phyloP scores from a whole-genome alignment of 2,797 vertebrate species.

The Gallinago stenura region DNA sequence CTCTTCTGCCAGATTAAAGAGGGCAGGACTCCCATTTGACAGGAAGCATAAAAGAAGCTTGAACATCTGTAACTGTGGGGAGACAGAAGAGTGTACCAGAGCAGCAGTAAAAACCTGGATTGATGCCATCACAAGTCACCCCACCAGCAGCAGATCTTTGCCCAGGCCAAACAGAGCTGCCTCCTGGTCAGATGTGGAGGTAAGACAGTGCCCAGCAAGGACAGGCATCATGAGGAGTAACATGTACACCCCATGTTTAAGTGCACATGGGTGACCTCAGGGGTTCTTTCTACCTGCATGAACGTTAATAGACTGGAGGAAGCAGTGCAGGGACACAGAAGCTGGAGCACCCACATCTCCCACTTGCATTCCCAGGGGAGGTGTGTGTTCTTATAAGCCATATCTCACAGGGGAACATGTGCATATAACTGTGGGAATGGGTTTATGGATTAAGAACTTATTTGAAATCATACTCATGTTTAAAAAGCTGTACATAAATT shows the following conservation, averaged over 20 bases:
- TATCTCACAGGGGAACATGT: accelerated
- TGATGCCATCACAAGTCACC: not conserved
- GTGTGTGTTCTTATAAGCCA: accelerated
- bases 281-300: not conserved
- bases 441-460: not conserved
- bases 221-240: not conserved
- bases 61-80: not conserved
- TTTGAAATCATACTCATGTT: not conserved
- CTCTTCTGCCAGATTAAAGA: not conserved
- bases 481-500: not conserved
- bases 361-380: not conserved
- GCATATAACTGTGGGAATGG: accelerated
- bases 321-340: accelerated
- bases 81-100: not conserved
- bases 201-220: not conserved
- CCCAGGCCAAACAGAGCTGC: not conserved
- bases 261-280: accelerated
- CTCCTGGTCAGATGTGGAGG: accelerated
- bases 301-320: accelerated
- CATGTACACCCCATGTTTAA: accelerated
- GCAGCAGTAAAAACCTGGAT: not conserved
- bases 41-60: not conserved
- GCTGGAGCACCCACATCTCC: not conserved
- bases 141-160: not conserved
- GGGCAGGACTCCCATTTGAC: not conserved